phyloP scores from a whole-genome alignment of 2,113 vertebrate genomes.

The Recurvirostra avosetta region DNA sequence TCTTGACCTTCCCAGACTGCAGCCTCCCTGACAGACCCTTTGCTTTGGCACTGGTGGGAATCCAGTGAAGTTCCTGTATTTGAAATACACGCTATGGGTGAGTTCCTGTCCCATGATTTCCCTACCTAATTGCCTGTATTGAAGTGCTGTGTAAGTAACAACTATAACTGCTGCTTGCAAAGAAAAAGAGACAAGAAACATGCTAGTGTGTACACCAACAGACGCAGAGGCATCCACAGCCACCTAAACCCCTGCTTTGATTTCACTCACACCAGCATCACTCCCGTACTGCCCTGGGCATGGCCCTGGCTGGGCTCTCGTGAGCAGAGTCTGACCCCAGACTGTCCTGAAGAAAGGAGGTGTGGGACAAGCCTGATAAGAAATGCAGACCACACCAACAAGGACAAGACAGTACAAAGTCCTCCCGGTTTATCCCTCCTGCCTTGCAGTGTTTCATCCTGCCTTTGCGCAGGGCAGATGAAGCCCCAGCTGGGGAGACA shows the following conservation, averaged over 20 bases:
- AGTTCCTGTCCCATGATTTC: not conserved
- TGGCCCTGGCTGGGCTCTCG: not conserved
- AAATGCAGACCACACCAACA: not conserved
- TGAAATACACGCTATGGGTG: rapidly evolving
- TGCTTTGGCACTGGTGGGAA: not conserved
- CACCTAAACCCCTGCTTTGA: too few species aligned
- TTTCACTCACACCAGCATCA: not conserved
- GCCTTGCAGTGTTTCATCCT: not conserved
- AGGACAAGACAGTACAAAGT: too few species aligned
- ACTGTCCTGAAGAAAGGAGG: not conserved
- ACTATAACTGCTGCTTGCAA: not conserved
- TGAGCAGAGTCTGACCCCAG: not conserved
- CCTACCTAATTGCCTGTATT: not conserved
- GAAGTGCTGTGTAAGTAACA: not conserved
- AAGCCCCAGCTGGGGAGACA: rapidly evolving
- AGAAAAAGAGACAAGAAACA: not conserved
- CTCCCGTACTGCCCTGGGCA: not conserved
- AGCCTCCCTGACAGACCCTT: not conserved
- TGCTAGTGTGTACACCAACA: too few species aligned
- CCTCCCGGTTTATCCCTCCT: not conserved
- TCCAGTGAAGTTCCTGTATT: rapidly evolving
- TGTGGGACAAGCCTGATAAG: not conserved
- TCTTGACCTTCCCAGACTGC: not conserved
- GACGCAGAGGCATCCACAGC: too few species aligned
- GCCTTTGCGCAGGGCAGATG: not conserved